Conservation (phyloP, 1,140 invertebrate genomes). For the Musca domestica region DNA sequence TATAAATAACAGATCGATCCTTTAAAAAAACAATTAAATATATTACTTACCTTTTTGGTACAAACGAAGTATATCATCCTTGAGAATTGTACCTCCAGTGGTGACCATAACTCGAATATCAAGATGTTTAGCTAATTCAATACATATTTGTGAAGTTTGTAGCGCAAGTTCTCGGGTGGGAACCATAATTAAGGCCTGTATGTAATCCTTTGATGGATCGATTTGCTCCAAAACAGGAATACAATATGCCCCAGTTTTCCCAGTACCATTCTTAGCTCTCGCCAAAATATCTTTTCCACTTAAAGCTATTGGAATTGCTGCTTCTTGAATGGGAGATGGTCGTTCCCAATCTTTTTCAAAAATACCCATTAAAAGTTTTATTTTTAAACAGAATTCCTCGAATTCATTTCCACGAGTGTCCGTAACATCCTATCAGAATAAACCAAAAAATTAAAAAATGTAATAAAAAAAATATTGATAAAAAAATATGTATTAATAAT, state of each 20-base stretch:
- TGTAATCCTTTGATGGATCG: slow-evolving; percentile 83
- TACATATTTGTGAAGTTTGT: slow-evolving; percentile 99
- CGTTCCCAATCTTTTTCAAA: slow-evolving; percentile 99
- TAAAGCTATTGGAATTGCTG: slow-evolving; percentile 96
- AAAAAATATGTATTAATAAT: neutral
- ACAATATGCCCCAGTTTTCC: slow-evolving; percentile 99
- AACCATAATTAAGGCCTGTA: slow-evolving; percentile 97
- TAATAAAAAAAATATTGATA: neutral
- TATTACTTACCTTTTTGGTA: slow-evolving; percentile 84
- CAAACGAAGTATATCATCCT: slow-evolving; percentile 99
- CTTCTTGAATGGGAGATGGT: slow-evolving; percentile 99
- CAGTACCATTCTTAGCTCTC: slow-evolving; percentile 98
- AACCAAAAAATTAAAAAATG: neutral
- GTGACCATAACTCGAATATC: slow-evolving; percentile 98
- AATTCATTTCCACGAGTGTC: slow-evolving; percentile 99
- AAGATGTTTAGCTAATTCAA: slow-evolving; percentile 96
- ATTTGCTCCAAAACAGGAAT: slow-evolving; percentile 97
- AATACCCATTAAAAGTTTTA: slow-evolving; percentile 98
- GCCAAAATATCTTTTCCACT: slow-evolving; percentile 97
- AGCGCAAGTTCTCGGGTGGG: slow-evolving; percentile 98
- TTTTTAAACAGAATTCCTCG: slow-evolving; percentile 98
- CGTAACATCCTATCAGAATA: slow-evolving; percentile 99
- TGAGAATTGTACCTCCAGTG: slow-evolving; percentile 95
- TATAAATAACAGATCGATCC: neutral
- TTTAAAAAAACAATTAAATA: too few species aligned